Conservation (phyloP, 1,140 invertebrate genomes). For the Bombyx mori region ASM3026992v2 NC_085119.1:13765001-13765500, state of each 20-base stretch:
- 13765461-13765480: conserved; percentile 84
- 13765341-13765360: conserved; percentile 87
- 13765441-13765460: conserved; percentile 78
- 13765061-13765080: conserved; percentile 84
- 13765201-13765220: conserved; percentile 83
- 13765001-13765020: conserved; percentile 79
- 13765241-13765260: conserved; percentile 85
- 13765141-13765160: conserved; percentile 37
- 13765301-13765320: conserved; percentile 86
- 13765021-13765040: conserved; percentile 53
- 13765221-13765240: conserved; percentile 82
- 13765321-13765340: conserved; percentile 83
- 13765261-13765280: conserved; percentile 87
- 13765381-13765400: conserved; percentile 74
- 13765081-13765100: conserved; percentile 37
- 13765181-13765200: conserved; percentile 81
- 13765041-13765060: conserved; percentile 73
- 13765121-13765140: conserved; percentile 42
- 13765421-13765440: conserved; percentile 36
- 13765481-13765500: conserved; percentile 75
- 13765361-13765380: conserved; percentile 85
- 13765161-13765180: conserved; percentile 29
- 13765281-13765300: conserved; percentile 80
- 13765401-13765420: conserved; percentile 55
- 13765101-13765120: conserved; percentile 42